Conservation (phyloP, 64 coral and sea anemone species). For the Acropora tenuis region DNA sequence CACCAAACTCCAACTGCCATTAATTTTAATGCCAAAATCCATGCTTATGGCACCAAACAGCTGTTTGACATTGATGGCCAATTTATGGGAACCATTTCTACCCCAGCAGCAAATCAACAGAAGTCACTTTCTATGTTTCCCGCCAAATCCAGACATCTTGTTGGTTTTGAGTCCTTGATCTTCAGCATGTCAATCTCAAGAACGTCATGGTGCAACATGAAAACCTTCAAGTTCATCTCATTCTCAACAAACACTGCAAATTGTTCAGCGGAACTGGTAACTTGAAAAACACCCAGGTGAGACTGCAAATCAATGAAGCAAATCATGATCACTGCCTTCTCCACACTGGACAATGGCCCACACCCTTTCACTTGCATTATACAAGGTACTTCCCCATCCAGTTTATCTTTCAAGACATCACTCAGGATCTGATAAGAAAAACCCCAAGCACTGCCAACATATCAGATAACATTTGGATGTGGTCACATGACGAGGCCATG, state of each 20-base stretch:
- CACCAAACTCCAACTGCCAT: neutral
- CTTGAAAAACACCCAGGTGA: conserved; percentile 27
- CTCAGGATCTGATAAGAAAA: neutral
- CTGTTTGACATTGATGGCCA: conserved; percentile 14
- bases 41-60: conserved; percentile 11
- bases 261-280: conserved; percentile 46
- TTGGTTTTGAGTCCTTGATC: neutral
- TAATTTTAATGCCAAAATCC: neutral
- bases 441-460: neutral
- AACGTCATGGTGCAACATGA: conserved; percentile 22
- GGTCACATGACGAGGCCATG: neutral
- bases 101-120: conserved; percentile 42
- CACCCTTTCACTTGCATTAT: neutral
- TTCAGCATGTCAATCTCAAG: conserved; percentile 25
- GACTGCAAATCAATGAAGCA: conserved; percentile 34
- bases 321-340: conserved; percentile 42
- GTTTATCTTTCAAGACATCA: conserved; percentile 26
- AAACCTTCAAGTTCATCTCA: conserved; percentile 21
- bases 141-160: no score
- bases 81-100: neutral
- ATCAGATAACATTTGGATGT: conserved; percentile 32
- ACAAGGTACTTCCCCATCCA: conserved; percentile 37
- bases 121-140: neutral
- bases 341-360: conserved; percentile 45
- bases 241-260: conserved; percentile 47